Conservation (phyloP, 2,888 invertebrate species). For the Plemyria rubiginata region DNA sequence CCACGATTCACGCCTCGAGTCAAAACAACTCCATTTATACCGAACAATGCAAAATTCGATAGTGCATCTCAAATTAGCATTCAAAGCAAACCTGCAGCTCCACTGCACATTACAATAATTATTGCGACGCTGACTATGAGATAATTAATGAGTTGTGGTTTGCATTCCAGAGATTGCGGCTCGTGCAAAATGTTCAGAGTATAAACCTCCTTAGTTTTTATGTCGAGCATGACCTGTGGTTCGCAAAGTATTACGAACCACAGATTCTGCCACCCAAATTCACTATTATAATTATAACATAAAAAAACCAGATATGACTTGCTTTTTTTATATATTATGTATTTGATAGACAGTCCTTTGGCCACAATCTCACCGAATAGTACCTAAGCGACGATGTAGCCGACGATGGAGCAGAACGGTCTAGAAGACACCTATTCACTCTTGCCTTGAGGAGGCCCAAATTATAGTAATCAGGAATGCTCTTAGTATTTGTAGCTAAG, state of each 20-base stretch:
- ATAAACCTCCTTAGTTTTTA: conserved; percentile 4
- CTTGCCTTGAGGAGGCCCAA: too few relatives aligned
- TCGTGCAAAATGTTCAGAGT: conserved; percentile 8
- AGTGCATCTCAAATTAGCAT: conserved; percentile 11
- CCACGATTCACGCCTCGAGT: neutral
- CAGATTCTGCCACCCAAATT: neutral
- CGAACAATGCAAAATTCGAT: conserved; percentile 14
- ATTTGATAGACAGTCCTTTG: too few relatives aligned
- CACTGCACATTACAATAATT: neutral
- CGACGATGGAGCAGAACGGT: too few relatives aligned
- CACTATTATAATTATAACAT: too few relatives aligned
- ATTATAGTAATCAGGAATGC: too few relatives aligned
- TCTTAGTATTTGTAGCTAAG: too few relatives aligned
- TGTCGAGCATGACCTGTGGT: neutral
- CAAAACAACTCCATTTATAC: neutral
- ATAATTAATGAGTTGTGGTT: conserved; percentile 19
- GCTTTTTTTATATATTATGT: too few relatives aligned
- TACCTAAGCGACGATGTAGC: too few relatives aligned
- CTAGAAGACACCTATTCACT: too few relatives aligned
- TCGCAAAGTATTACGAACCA: neutral
- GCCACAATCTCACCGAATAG: too few relatives aligned
- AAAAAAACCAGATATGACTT: too few relatives aligned
- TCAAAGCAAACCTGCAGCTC: conserved; percentile 5
- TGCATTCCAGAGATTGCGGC: conserved; percentile 16
- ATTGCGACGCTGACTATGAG: neutral